A percentile compares a stretch with the other conserved stretches of the same genome.
Conservation (phyloP, 1,140 invertebrate genomes). For the Dendroctonus ponderosae region DNA sequence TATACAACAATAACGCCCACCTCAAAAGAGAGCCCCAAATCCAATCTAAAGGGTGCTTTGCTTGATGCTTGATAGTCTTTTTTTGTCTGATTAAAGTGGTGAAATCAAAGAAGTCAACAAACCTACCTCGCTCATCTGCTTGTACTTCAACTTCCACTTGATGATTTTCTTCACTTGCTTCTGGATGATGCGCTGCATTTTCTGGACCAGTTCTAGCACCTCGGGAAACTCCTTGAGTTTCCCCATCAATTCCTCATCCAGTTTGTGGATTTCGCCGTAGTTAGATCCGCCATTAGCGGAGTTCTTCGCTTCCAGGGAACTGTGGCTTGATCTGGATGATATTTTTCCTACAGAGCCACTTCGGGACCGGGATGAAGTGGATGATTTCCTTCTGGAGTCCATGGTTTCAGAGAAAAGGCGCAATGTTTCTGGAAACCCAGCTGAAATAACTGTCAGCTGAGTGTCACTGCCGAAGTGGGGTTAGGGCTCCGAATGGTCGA, state of each 20-base stretch:
- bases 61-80: neutral
- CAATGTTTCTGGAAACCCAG: too few species aligned
- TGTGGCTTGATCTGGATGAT: too few species aligned
- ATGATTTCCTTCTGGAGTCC: too few species aligned
- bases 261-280: neutral
- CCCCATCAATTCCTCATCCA: slow-evolving; percentile 29
- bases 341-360: too few species aligned
- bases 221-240: slow-evolving; percentile 40
- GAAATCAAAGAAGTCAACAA: neutral
- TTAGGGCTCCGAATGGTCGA: too few species aligned
- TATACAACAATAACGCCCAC: too few species aligned
- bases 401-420: too few species aligned
- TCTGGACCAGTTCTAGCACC: slow-evolving; percentile 41
- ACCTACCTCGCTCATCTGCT: slow-evolving; percentile 19
- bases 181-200: slow-evolving; percentile 42
- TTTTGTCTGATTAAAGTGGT: neutral
- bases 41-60: neutral
- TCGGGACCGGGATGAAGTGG: too few species aligned
- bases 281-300: neutral
- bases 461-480: too few species aligned
- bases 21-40: too few species aligned
- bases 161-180: slow-evolving; percentile 47
- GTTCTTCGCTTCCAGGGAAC: too few species aligned
- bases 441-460: too few species aligned
- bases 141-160: slow-evolving; percentile 44